Conservation (phyloP, 2,888 invertebrate genomes). For the Pammene fasciana region DNA sequence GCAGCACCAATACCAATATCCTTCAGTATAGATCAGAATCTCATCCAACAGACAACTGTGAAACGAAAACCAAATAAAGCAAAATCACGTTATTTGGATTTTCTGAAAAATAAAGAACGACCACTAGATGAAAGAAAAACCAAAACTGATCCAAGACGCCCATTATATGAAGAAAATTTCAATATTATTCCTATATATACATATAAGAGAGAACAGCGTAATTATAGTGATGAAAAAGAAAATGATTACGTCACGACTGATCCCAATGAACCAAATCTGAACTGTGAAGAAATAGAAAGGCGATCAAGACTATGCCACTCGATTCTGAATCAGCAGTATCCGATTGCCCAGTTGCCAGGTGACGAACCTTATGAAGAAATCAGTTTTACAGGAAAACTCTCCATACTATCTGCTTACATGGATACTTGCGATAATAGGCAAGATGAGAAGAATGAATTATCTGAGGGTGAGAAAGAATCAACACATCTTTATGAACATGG, state of each 20-base stretch:
- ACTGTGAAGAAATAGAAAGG: not conserved
- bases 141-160: not conserved
- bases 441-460: not conserved
- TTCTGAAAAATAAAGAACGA: not conserved
- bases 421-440: not conserved
- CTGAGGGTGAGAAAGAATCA: not conserved
- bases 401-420: not conserved
- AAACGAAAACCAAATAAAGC: not conserved
- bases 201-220: not conserved
- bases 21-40: not conserved
- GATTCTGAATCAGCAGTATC: not conserved
- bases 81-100: conserved; percentile 17
- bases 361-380: not conserved
- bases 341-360: not conserved
- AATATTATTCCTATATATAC: not conserved
- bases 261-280: not conserved
- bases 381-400: not conserved
- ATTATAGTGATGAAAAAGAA: not conserved
- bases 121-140: not conserved
- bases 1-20: too few species aligned
- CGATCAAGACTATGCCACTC: conserved; percentile 7
- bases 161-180: not conserved
- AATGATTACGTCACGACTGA: not conserved
- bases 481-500: not conserved
- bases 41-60: not conserved